Conservation (phyloP, 2,888 invertebrate species). For the Lochmaea capreae region DNA sequence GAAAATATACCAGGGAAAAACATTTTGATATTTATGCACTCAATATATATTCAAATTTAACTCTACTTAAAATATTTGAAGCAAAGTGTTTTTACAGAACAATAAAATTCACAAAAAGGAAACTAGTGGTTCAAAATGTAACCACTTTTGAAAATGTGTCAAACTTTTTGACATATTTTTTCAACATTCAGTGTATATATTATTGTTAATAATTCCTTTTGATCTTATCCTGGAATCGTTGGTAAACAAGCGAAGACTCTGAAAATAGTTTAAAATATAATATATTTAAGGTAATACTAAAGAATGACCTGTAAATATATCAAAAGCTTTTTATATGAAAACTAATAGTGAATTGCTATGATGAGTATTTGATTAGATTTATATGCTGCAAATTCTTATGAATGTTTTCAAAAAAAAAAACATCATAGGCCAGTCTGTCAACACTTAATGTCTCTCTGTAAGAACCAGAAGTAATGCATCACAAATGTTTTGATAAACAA, state of each 20-base stretch:
- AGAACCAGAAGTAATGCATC: not conserved
- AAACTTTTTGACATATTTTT: not conserved
- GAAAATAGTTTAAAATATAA: slow-evolving; percentile 57
- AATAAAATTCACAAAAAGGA: too few species aligned
- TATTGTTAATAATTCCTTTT: not conserved
- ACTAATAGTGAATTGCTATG: slow-evolving; percentile 57
- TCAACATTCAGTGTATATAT: not conserved
- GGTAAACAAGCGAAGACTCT: not conserved
- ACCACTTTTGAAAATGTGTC: too few species aligned
- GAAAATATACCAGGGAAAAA: too few species aligned
- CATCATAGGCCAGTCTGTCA: slow-evolving; percentile 17
- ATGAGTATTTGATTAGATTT: slow-evolving; percentile 54
- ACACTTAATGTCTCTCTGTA: not conserved
- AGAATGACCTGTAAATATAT: slow-evolving; percentile 62
- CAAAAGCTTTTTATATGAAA: slow-evolving; percentile 66
- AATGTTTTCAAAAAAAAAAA: slow-evolving; percentile 46
- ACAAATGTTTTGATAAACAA: not conserved
- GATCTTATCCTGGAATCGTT: not conserved
- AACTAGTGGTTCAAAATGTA: too few species aligned
- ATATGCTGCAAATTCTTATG: slow-evolving; percentile 59
- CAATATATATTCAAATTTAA: too few species aligned
- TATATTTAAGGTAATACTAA: slow-evolving; percentile 61
- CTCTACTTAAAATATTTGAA: too few species aligned
- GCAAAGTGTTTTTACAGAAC: too few species aligned
- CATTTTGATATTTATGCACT: too few species aligned